Percentiles rank a stretch among this genome's conserved stretches.
Evolutionary conservation across 2,888 invertebrate genomes (phyloP).

Genomic region (Brachypalpus laphriformis): DNA sequence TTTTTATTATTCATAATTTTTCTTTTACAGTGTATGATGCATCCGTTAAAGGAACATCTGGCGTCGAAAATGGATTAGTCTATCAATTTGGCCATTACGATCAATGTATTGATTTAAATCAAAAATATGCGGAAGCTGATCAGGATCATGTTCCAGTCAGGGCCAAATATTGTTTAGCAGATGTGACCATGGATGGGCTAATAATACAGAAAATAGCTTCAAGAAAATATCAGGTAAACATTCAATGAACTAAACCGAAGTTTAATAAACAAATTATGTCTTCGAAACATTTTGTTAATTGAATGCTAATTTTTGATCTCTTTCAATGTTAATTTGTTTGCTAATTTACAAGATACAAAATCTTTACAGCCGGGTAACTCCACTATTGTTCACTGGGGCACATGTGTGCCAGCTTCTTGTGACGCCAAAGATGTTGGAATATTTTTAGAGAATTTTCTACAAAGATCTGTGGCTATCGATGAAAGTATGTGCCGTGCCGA

Average conservation of each 20-base stretch:
- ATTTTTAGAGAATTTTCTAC: conserved; percentile 78
- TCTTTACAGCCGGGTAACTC: conserved; percentile 73
- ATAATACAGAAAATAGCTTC: conserved; percentile 72
- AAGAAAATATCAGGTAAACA: conserved; percentile 75
- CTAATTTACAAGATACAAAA: too few species aligned
- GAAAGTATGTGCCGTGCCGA: conserved; percentile 84
- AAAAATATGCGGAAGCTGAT: conserved; percentile 19
- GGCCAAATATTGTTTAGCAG: conserved; percentile 87
- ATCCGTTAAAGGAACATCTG: conserved; percentile 87
- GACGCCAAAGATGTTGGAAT: conserved; percentile 83
- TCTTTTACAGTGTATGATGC: conserved; percentile 88
- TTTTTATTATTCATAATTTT: conserved; percentile 8
- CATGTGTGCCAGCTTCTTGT: conserved; percentile 86
- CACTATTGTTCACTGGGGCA: conserved; percentile 85
- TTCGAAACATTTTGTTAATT: not conserved
- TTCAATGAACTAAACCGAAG: not conserved
- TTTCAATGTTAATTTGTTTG: not conserved
- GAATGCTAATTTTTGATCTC: not conserved
- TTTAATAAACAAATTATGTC: not conserved
- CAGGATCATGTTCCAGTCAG: conserved; percentile 65
- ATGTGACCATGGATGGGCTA: conserved; percentile 82
- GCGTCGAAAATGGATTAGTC: conserved; percentile 87
- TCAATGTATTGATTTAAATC: conserved; percentile 84
- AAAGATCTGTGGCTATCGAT: conserved; percentile 83
- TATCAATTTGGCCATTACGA: conserved; percentile 90